Percentiles rank a stretch among this genome's conserved stretches.
Evolutionary conservation across 2,113 vertebrate genomes (phyloP).

Genomic region (Chaenogobius annularis): DNA sequence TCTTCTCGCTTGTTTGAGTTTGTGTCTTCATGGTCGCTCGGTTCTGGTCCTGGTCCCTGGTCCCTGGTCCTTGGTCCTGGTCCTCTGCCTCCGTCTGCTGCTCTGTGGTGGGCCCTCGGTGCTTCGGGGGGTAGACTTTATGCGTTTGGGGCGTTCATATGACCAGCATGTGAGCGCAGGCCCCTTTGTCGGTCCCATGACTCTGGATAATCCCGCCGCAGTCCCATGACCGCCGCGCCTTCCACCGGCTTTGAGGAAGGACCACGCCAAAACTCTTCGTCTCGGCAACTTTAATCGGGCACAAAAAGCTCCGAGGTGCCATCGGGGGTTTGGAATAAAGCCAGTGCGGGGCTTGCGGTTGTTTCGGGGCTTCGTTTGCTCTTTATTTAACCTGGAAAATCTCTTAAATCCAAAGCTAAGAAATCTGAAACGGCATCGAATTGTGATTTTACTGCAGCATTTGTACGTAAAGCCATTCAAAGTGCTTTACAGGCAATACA

Average conservation of each 20-base stretch:
- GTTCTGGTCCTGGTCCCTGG: background rate
- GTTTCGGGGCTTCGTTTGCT: too few relatives aligned
- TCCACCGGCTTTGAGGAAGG: slow-evolving; percentile 78
- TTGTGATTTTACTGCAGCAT: too few relatives aligned
- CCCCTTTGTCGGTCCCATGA: slow-evolving; percentile 82
- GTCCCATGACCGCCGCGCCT: slow-evolving; percentile 83
- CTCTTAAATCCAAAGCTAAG: too few relatives aligned
- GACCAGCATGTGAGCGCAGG: slow-evolving; percentile 71
- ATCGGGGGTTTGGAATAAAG: background rate
- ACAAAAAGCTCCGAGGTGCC: background rate
- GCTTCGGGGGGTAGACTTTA: slow-evolving; percentile 76
- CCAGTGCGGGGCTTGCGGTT: background rate
- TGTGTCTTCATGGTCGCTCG: background rate
- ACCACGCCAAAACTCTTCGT: slow-evolving; percentile 43
- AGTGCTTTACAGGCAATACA: too few relatives aligned
- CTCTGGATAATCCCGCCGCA: slow-evolving; percentile 84
- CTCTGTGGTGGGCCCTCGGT: slow-evolving; percentile 22
- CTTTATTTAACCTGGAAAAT: too few relatives aligned
- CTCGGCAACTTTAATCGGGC: slow-evolving; percentile 16
- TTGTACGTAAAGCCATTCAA: too few relatives aligned
- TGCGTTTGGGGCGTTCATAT: slow-evolving; percentile 82
- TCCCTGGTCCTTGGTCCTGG: background rate
- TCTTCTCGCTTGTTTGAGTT: background rate
- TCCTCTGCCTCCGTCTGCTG: background rate
- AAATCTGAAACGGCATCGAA: too few relatives aligned